These are phyloP conservation scores for Tricholaema leucomelas DNA, from an alignment of 2,113 vertebrate species.

Conservation along the genomic window DNA sequence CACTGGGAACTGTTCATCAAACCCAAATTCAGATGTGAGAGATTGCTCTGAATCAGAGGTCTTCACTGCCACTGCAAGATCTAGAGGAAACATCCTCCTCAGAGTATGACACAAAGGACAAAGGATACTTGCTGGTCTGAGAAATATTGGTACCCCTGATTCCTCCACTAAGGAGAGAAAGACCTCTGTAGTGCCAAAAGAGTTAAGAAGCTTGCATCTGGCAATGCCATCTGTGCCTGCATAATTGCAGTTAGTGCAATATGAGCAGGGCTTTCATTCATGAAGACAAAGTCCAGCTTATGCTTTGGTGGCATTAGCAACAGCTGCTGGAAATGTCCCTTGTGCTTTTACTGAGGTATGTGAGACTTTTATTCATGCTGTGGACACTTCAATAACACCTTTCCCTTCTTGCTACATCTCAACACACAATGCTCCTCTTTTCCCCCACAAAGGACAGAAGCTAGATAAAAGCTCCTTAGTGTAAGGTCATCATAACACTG, in stretches of 20 bases:
- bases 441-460: not conserved
- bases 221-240: not conserved
- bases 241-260: not conserved
- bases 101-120: not conserved
- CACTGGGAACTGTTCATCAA: not conserved
- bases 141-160: not conserved
- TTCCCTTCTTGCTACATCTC: not conserved
- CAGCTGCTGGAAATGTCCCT: not conserved
- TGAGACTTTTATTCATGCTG: fast-evolving
- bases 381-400: not conserved
- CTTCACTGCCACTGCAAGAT: not conserved
- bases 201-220: not conserved
- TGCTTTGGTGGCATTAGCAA: not conserved
- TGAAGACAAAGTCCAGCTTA: not conserved
- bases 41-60: fast-evolving
- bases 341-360: not conserved
- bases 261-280: not conserved
- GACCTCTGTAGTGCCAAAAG: not conserved
- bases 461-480: not conserved
- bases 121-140: not conserved
- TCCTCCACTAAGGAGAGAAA: not conserved
- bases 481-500: not conserved
- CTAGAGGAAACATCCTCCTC: not conserved
- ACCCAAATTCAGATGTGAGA: not conserved
- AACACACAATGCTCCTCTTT: not conserved